A percentile compares a stretch with the other conserved stretches of the same genome.
Conservation (phyloP, 2,113 vertebrate species). For the Entelurus aequoreus region DNA sequence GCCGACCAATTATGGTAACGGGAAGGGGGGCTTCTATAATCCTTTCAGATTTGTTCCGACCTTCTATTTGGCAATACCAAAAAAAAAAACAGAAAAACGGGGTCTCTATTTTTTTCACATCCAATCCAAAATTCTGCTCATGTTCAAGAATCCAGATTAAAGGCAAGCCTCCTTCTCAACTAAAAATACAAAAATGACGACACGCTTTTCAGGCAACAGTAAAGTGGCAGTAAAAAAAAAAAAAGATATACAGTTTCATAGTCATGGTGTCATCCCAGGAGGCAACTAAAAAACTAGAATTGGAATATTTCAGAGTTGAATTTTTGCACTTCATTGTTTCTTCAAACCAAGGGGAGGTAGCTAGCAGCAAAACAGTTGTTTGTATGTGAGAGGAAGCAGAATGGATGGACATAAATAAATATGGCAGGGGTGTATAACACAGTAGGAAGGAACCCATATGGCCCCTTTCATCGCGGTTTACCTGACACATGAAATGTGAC, state of each 20-base stretch:
- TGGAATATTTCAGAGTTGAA: conserved; percentile 5
- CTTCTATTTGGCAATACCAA: neutral
- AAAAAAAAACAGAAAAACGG: neutral
- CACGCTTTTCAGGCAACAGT: conserved; percentile 20
- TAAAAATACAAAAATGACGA: conserved; percentile 10
- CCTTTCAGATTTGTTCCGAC: neutral
- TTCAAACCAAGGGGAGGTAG: conserved; percentile 37
- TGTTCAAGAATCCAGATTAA: neutral
- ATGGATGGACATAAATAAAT: conserved; percentile 36
- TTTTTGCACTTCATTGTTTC: neutral
- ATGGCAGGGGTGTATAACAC: conserved; percentile 3
- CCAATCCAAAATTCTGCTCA: neutral
- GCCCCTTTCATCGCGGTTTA: too few relatives aligned
- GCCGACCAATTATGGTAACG: neutral
- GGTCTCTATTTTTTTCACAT: conserved; percentile 1
- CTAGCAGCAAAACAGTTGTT: conserved; percentile 31
- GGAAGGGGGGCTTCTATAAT: neutral
- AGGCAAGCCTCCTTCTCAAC: neutral
- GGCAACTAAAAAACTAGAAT: conserved; percentile 17
- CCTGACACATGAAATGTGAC: too few relatives aligned
- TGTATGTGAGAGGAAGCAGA: conserved; percentile 35
- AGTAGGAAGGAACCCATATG: too few relatives aligned
- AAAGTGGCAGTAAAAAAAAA: conserved; percentile 41
- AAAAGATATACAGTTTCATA: conserved; percentile 7
- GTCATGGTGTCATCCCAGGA: conserved; percentile 8